Percentiles rank a stretch among this genome's conserved stretches.
phyloP scores from a whole-genome alignment of 2,888 invertebrate species.

The Leptogaster cylindrica region DNA sequence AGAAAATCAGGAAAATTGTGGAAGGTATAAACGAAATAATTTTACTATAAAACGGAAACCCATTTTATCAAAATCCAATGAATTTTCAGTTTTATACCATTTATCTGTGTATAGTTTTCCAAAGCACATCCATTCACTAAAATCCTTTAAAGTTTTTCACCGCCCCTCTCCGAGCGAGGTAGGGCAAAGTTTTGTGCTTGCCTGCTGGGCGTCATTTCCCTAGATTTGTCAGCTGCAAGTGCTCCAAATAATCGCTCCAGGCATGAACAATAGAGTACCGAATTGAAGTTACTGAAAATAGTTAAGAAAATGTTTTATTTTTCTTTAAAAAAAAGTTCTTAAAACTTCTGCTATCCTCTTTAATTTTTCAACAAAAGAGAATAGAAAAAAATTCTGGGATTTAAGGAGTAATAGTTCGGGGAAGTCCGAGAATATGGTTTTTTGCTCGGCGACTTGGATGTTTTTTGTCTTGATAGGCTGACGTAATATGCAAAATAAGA shows the following conservation, averaged over 20 bases:
- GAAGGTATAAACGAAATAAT: too few relatives aligned
- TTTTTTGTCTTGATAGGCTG: too few relatives aligned
- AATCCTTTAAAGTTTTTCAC: slow-evolving; percentile 33
- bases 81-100: too few relatives aligned
- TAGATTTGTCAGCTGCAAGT: slow-evolving; percentile 34
- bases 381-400: slow-evolving; percentile 8
- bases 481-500: too few relatives aligned
- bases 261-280: slow-evolving; percentile 22
- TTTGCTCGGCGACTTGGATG: too few relatives aligned
- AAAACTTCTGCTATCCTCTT: slow-evolving; percentile 15
- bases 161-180: too few relatives aligned
- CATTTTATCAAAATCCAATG: too few relatives aligned
- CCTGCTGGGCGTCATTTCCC: slow-evolving; percentile 22
- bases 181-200: slow-evolving; percentile 21
- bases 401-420: too few relatives aligned
- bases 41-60: too few relatives aligned
- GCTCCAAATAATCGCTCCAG: slow-evolving; percentile 20
- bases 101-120: slow-evolving; percentile 1
- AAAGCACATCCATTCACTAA: slow-evolving; percentile 19
- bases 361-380: slow-evolving; percentile 13
- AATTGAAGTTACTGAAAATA: slow-evolving; percentile 23
- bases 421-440: too few relatives aligned
- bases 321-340: slow-evolving; percentile 23
- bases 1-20: too few relatives aligned
- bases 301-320: slow-evolving; percentile 27